Evolutionary conservation across 2,113 vertebrate species (phyloP).

Genomic region (rat (Rattus norvegicus)): GRCr8 NC_086031.1:51202001-51202500

Average conservation of each 20-base stretch:
- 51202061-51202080: neutral
- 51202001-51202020: neutral
- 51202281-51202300: neutral
- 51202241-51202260: neutral
- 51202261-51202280: neutral
- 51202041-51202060: neutral
- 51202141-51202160: no score
- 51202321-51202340: neutral
- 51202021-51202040: neutral
- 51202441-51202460: no score
- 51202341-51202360: neutral
- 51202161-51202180: no score
- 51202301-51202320: neutral
- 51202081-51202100: neutral
- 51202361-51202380: no score
- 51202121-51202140: no score
- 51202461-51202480: no score
- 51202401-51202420: no score
- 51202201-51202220: neutral
- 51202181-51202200: no score
- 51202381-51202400: no score
- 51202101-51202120: neutral
- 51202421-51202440: no score
- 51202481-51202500: no score
- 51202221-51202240: neutral